Evolutionary conservation across 2,888 invertebrate species (phyloP).

Genomic region (Heterodera filipjevi): DNA sequence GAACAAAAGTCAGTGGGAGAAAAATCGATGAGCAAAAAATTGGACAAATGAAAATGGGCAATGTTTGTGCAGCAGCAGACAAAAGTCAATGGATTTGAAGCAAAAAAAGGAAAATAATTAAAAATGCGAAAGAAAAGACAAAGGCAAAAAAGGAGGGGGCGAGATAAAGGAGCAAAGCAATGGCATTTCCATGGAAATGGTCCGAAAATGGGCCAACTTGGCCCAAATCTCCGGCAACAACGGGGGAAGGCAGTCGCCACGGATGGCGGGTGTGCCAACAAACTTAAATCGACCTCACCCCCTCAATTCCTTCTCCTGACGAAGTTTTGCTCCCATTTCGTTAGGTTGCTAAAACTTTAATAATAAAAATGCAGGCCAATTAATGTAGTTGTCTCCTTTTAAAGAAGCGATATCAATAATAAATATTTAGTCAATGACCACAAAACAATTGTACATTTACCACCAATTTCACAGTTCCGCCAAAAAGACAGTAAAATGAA

Average conservation of each 20-base stretch:
- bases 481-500: neutral
- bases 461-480: neutral
- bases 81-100: neutral
- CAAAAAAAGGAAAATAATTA: neutral
- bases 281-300: neutral
- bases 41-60: neutral
- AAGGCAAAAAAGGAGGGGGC: neutral
- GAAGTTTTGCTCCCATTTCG: too few species aligned
- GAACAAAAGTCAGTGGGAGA: too few species aligned
- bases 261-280: neutral
- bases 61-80: neutral
- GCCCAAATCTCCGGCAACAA: neutral
- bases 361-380: too few species aligned
- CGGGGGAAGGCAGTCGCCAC: neutral
- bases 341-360: too few species aligned
- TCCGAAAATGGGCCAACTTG: neutral
- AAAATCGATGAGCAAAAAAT: neutral
- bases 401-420: too few species aligned
- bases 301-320: neutral
- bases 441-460: neutral
- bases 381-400: too few species aligned
- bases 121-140: conserved; percentile 1
- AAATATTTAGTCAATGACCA: neutral
- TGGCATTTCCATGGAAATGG: neutral
- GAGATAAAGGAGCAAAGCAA: neutral